phyloP scores from a whole-genome alignment of 2,113 vertebrate genomes.

The Catagonus wagneri region DNA sequence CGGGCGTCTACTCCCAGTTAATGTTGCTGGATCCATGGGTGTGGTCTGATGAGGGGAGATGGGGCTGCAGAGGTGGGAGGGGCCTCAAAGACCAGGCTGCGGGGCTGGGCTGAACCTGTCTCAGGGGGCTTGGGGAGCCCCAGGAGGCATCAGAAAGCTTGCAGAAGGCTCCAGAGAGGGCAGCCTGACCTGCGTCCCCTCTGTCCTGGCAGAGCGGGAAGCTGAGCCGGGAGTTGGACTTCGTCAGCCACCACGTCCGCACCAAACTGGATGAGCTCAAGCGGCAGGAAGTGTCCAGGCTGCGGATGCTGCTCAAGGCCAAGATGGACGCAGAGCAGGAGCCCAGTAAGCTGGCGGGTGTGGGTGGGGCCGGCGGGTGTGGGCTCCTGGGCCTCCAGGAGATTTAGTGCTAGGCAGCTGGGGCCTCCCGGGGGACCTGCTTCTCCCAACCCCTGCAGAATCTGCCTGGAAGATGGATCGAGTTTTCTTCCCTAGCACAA shows the following conservation, averaged over 20 bases:
- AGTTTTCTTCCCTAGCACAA: background rate
- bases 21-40: background rate
- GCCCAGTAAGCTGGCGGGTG: constrained; percentile 85
- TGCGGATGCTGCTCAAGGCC: constrained; percentile 95
- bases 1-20: accelerated
- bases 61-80: background rate
- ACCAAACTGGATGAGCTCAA: constrained; percentile 95
- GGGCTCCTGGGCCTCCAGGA: background rate
- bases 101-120: background rate
- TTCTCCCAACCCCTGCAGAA: too few species aligned
- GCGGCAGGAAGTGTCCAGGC: constrained; percentile 94
- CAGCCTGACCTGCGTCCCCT: background rate
- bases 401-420: background rate
- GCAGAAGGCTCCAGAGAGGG: background rate
- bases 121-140: too few species aligned
- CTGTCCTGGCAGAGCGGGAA: constrained; percentile 89
- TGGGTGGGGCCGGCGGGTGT: background rate
- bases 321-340: constrained; percentile 94
- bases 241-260: constrained; percentile 93
- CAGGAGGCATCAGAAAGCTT: background rate
- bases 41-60: background rate
- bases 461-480: accelerated
- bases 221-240: constrained; percentile 94
- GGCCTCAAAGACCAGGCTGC: background rate
- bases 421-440: background rate